Percentiles rank a stretch among this genome's conserved stretches.
phyloP scores from a whole-genome alignment of 2,797 vertebrate genomes.

The Chrosomus eos region DNA sequence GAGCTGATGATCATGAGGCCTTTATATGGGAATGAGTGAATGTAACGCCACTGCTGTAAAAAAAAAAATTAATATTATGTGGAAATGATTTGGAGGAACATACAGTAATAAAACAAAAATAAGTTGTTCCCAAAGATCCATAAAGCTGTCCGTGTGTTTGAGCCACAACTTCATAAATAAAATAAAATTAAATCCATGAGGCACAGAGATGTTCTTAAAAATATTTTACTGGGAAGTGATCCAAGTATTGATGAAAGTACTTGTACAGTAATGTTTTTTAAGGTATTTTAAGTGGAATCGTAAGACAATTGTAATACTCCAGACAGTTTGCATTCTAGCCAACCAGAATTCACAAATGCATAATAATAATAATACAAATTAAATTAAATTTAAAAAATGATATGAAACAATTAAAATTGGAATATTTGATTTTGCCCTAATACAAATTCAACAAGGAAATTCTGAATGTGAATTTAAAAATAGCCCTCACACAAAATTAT shows the following conservation, averaged over 20 bases:
- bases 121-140: neutral
- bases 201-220: neutral
- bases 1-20: neutral
- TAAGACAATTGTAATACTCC: neutral
- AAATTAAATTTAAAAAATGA: no score
- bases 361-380: neutral
- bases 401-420: neutral
- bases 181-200: neutral
- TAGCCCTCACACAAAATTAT: neutral
- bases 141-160: neutral
- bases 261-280: neutral
- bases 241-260: neutral
- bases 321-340: neutral
- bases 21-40: neutral
- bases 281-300: neutral
- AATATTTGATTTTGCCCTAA: neutral
- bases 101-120: no score
- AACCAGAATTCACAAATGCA: neutral
- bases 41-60: neutral
- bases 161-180: neutral
- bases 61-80: no score
- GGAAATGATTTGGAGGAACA: neutral
- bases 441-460: neutral
- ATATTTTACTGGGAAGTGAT: slow-evolving; percentile 18
- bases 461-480: neutral